Conservation (phyloP, 1,140 invertebrate genomes). For the Apis dorsata region DNA sequence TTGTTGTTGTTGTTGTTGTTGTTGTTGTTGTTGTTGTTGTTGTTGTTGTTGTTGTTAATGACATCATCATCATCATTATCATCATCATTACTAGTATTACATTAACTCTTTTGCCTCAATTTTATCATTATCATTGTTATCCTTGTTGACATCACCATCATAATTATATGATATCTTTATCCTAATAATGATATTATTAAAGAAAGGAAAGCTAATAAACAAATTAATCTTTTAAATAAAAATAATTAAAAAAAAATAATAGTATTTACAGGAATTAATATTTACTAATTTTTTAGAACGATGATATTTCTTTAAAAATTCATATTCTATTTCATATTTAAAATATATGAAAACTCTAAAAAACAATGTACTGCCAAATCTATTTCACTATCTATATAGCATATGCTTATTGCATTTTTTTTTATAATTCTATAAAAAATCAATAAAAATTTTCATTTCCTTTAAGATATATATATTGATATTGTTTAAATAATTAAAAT, state of each 20-base stretch:
- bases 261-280: constrained; percentile 66
- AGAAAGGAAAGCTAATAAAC: no score
- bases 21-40: no score
- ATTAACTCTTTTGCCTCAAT: no score
- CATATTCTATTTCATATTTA: constrained; percentile 6
- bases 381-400: neutral
- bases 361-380: no score
- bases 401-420: constrained; percentile 52
- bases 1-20: no score
- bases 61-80: neutral
- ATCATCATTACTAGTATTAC: neutral
- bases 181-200: constrained; percentile 45
- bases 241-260: constrained; percentile 72
- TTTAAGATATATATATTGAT: neutral
- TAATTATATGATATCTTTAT: constrained; percentile 40
- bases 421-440: neutral
- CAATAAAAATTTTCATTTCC: neutral
- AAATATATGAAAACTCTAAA: constrained; percentile 37
- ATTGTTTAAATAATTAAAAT: no score
- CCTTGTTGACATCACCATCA: neutral
- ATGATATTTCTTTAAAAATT: constrained; percentile 17
- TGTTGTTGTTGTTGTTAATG: no score
- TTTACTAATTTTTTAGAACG: constrained; percentile 63
- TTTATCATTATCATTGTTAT: neutral
- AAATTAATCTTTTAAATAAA: constrained; percentile 62